These are phyloP conservation scores for Ischnura elegans DNA, from an alignment of 2,888 invertebrate genomes.

Conservation along the genomic window DNA sequence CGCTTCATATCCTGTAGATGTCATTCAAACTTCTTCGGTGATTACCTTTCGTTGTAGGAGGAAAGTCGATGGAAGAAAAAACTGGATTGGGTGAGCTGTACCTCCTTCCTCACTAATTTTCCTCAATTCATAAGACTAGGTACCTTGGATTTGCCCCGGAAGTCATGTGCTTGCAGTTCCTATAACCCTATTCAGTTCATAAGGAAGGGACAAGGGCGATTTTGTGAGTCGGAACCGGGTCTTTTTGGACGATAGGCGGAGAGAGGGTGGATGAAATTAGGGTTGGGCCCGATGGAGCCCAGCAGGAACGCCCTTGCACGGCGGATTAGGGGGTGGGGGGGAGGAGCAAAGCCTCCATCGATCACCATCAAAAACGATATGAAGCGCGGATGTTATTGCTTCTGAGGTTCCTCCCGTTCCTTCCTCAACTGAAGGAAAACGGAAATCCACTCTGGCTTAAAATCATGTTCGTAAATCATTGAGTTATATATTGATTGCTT, in stretches of 20 bases:
- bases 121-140: background rate
- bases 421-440: background rate
- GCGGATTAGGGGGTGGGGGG: background rate
- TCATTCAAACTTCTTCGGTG: background rate
- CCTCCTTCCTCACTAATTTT: background rate
- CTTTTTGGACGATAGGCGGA: background rate
- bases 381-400: constrained; percentile 47
- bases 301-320: constrained; percentile 60
- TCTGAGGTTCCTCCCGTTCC: constrained; percentile 3
- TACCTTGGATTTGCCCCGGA: background rate
- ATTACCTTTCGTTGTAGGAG: background rate
- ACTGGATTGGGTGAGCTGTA: background rate
- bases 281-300: constrained; percentile 41
- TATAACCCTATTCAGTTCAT: background rate
- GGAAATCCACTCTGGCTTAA: background rate
- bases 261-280: constrained; percentile 30
- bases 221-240: background rate
- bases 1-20: background rate
- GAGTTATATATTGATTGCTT: background rate
- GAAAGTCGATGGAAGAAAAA: background rate
- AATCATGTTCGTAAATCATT: background rate
- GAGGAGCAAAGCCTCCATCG: background rate
- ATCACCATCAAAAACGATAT: constrained; percentile 63
- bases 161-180: background rate
- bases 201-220: background rate